A percentile compares a stretch with the other conserved stretches of the same genome.
Evolutionary conservation across 2,797 vertebrate species (phyloP).

Genomic region (Cuculus canorus): DNA sequence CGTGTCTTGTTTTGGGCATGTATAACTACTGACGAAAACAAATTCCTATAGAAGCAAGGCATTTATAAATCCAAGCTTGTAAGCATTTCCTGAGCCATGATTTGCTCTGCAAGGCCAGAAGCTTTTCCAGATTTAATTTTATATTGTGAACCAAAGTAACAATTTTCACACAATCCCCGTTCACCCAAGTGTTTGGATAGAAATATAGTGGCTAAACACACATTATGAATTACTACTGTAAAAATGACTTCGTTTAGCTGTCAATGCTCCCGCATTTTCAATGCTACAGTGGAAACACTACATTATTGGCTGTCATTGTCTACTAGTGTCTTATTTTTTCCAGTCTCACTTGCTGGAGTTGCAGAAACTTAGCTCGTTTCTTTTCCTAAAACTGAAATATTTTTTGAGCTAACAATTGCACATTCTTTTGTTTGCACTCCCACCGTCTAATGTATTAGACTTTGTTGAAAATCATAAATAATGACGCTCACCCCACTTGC

Average conservation of each 20-base stretch:
- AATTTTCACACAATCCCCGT: background rate
- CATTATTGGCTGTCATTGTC: background rate
- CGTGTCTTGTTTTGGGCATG: background rate
- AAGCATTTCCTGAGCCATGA: background rate
- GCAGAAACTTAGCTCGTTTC: background rate
- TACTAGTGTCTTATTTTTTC: background rate
- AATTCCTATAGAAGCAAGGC: background rate
- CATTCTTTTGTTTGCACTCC: background rate
- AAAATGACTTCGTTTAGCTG: background rate
- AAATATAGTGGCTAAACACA: background rate
- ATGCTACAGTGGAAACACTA: background rate
- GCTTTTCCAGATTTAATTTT: background rate
- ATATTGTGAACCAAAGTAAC: background rate
- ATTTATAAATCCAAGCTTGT: conserved; percentile 2
- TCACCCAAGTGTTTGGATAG: background rate
- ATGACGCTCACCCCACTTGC: background rate
- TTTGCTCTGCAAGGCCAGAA: background rate
- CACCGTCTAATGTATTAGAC: background rate
- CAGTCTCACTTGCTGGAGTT: background rate
- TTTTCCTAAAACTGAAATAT: background rate
- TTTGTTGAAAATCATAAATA: background rate
- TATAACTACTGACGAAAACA: background rate
- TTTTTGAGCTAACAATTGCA: background rate
- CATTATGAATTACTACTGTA: background rate
- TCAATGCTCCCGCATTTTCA: background rate